Evolutionary conservation across 2,888 invertebrate species (phyloP).

Genomic region (Hydriomena furcata): DNA sequence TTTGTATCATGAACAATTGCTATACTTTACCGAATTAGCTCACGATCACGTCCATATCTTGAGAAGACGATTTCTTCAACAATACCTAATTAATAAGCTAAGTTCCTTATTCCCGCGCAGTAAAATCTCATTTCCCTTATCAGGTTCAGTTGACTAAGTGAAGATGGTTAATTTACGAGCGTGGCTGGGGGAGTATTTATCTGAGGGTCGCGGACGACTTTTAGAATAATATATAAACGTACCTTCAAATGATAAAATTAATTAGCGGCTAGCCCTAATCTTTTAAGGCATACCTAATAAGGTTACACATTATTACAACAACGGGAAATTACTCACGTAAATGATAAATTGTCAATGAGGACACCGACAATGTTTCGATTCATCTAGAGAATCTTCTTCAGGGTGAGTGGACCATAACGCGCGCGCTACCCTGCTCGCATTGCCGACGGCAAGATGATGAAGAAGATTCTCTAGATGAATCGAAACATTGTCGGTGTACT

Average conservation of each 20-base stretch:
- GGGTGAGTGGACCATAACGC: no score
- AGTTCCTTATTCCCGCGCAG: constrained; percentile 10
- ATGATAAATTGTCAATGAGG: no score
- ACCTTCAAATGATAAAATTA: constrained; percentile 33
- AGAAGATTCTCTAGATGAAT: no score
- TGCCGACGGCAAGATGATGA: no score
- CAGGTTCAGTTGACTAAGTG: constrained; percentile 21
- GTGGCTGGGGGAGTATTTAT: constrained; percentile 31
- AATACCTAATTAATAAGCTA: constrained; percentile 9
- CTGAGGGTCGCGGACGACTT: constrained; percentile 25
- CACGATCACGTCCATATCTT: constrained; percentile 32
- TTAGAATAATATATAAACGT: constrained; percentile 32
- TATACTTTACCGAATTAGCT: constrained; percentile 24
- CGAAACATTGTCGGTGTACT: no score
- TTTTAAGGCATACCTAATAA: constrained; percentile 22
- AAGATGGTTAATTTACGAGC: constrained; percentile 34
- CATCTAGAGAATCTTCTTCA: no score
- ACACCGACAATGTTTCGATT: no score
- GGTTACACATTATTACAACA: no score
- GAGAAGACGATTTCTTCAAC: constrained; percentile 26
- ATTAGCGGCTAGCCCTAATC: constrained; percentile 30
- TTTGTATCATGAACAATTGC: constrained; percentile 25
- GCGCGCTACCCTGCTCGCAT: no score
- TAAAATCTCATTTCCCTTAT: constrained; percentile 15
- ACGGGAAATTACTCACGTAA: no score